These are phyloP conservation scores for Saguinus imperator DNA, from an alignment of 2,113 vertebrate genomes.

Conservation along the genomic window DNA sequence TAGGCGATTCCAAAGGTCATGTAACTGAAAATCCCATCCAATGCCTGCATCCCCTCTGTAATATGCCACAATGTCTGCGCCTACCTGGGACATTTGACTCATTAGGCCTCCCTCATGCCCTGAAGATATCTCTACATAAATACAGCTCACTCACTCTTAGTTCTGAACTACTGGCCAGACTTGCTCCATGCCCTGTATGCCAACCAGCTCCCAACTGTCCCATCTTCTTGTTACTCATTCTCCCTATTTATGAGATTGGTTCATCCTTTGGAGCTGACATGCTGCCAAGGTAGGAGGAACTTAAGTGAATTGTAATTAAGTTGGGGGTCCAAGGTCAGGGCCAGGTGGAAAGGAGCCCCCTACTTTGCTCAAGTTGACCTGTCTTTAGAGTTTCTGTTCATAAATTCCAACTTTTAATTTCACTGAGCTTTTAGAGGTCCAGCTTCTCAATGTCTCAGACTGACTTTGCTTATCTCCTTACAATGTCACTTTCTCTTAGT, in stretches of 20 bases:
- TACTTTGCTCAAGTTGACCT: not conserved
- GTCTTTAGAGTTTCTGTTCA: not conserved
- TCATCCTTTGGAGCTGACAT: slow-evolving; percentile 7
- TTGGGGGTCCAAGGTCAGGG: not conserved
- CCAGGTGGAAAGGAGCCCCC: not conserved
- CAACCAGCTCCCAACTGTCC: not conserved
- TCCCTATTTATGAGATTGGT: not conserved
- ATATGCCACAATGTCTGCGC: not conserved
- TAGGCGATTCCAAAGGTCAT: slow-evolving; percentile 1
- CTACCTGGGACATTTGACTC: not conserved
- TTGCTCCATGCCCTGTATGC: not conserved
- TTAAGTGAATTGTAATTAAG: not conserved
- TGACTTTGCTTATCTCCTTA: not conserved
- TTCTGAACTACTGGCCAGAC: not conserved
- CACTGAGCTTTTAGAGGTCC: not conserved
- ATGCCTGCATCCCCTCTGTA: not conserved
- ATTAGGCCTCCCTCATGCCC: not conserved
- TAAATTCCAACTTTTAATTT: not conserved
- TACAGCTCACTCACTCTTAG: not conserved
- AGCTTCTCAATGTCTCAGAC: not conserved
- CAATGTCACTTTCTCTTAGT: not conserved
- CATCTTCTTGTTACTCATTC: slow-evolving; percentile 25
- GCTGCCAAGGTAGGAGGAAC: not conserved
- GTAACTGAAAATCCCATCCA: not conserved
- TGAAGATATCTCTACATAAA: not conserved